These are phyloP conservation scores for Syngnathus rostellatus DNA, from an alignment of 2,797 vertebrate species.

Conservation along the genomic window DNA sequence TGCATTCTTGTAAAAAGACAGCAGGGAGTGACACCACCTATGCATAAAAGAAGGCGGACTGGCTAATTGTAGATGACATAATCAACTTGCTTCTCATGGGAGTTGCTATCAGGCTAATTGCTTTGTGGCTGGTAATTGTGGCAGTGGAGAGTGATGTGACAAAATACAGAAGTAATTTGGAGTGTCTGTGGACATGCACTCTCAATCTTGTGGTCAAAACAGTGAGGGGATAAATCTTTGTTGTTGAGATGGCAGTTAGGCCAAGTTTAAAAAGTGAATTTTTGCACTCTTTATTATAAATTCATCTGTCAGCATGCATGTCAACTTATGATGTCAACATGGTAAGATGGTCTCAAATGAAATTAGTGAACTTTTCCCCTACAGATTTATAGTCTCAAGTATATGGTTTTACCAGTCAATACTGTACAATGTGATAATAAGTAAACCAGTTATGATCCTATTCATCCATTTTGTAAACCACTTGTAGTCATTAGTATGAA, in stretches of 20 bases:
- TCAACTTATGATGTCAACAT: too few relatives aligned
- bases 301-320: too few relatives aligned
- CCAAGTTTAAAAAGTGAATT: not conserved
- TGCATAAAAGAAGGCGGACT: not conserved
- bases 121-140: constrained; percentile 2
- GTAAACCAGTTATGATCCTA: not conserved
- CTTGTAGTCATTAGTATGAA: not conserved
- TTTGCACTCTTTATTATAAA: too few relatives aligned
- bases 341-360: not conserved
- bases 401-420: not conserved
- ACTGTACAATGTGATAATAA: not conserved
- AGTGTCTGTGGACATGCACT: not conserved
- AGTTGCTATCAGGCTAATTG: constrained; percentile 4
- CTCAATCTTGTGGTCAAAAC: not conserved
- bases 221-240: not conserved
- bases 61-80: constrained; percentile 2
- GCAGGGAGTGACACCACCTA: not conserved
- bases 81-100: constrained; percentile 3
- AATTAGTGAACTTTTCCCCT: not conserved
- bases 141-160: not conserved
- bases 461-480: not conserved
- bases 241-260: not conserved
- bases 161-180: not conserved
- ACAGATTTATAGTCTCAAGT: not conserved
- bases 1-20: not conserved